A percentile compares a stretch with the other conserved stretches of the same genome.
Conservation (phyloP, 2,888 invertebrate species). For the Nyleta sp. region DNA sequence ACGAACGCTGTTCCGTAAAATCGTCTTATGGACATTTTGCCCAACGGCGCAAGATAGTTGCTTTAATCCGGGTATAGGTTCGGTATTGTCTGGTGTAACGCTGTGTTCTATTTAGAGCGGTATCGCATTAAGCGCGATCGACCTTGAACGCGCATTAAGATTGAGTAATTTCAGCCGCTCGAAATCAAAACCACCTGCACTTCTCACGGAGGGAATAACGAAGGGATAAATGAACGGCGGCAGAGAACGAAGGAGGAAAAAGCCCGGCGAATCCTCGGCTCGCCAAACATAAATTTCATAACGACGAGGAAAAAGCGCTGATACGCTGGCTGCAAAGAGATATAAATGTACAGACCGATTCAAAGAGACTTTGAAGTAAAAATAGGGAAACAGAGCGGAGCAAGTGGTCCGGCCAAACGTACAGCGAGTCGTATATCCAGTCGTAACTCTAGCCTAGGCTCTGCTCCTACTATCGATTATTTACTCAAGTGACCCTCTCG, state of each 20-base stretch:
- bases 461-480: conserved; percentile 73
- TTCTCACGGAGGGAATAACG: conserved; percentile 9
- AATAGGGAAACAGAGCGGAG: conserved; percentile 22
- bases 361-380: conserved; percentile 32
- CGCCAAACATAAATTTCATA: background rate
- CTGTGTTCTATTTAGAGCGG: conserved; percentile 12
- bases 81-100: conserved; percentile 20
- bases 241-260: background rate
- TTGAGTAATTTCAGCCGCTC: conserved; percentile 22
- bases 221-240: background rate
- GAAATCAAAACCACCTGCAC: conserved; percentile 19
- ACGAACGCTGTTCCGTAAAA: background rate
- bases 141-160: conserved; percentile 39
- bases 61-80: conserved; percentile 28
- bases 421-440: conserved; percentile 26
- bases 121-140: conserved; percentile 40
- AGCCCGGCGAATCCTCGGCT: background rate
- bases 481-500: conserved; percentile 70
- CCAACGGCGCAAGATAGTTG: conserved; percentile 15
- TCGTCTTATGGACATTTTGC: conserved; percentile 7
- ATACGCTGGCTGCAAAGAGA: conserved; percentile 8
- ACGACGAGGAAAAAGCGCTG: too few relatives aligned
- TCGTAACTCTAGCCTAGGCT: conserved; percentile 71
- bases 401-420: conserved; percentile 28
- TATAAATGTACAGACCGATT: conserved; percentile 30